A percentile compares a stretch with the other conserved stretches of the same genome.
Evolutionary conservation across 2,113 vertebrate genomes (phyloP).

Genomic region (Alces alces): DNA sequence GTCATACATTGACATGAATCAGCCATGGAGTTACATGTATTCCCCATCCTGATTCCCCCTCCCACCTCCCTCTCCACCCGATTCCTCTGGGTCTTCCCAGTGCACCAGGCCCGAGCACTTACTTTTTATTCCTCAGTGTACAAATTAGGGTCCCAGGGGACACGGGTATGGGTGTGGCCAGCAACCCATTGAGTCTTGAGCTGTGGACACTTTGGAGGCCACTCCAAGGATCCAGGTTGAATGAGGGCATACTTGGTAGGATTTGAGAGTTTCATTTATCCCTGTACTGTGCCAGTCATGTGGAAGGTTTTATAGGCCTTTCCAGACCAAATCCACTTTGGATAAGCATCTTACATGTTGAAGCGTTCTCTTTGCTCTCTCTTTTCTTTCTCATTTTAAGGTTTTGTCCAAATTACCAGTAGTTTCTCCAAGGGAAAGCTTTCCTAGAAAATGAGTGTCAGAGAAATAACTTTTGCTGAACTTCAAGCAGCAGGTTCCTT

Average conservation of each 20-base stretch:
- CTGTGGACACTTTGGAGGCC: too few species aligned
- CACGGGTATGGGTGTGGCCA: neutral
- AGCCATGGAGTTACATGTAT: too few species aligned
- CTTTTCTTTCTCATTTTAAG: constrained; percentile 51
- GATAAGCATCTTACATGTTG: constrained; percentile 29
- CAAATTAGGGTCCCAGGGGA: neutral
- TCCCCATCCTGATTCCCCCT: too few species aligned
- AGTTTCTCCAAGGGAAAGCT: constrained; percentile 23
- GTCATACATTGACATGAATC: too few species aligned
- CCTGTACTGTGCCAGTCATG: constrained; percentile 37
- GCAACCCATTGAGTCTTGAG: neutral
- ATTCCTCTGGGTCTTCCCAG: too few species aligned
- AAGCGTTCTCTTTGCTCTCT: neutral
- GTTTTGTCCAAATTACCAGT: neutral
- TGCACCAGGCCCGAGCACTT: too few species aligned
- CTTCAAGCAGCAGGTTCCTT: neutral
- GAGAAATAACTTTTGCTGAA: constrained; percentile 10
- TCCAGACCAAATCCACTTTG: constrained; percentile 49
- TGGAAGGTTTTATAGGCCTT: constrained; percentile 57
- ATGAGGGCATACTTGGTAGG: constrained; percentile 39
- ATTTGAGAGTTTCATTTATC: constrained; percentile 2
- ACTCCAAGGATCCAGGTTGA: neutral
- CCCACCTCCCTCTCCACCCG: too few species aligned
- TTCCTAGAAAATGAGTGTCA: neutral
- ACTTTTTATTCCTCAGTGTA: neutral